Conservation (phyloP, 2,797 vertebrate species). For the Semaprochilodus insignis region DNA sequence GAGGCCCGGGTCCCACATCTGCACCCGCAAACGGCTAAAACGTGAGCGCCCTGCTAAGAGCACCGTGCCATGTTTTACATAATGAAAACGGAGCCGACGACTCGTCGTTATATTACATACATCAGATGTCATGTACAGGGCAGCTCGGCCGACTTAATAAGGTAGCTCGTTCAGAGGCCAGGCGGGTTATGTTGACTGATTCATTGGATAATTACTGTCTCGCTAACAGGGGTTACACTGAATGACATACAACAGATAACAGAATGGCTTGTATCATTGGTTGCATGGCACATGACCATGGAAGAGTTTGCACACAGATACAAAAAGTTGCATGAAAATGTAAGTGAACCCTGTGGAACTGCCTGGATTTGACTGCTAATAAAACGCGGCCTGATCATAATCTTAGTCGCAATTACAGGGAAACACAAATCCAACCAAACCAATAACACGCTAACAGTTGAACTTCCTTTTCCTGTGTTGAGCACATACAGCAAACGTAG, state of each 20-base stretch:
- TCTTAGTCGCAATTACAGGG: too few species aligned
- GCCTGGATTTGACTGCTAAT: too few species aligned
- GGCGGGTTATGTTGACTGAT: background rate
- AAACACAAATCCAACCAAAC: too few species aligned
- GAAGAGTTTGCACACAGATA: background rate
- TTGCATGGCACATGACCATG: background rate
- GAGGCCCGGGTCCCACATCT: background rate
- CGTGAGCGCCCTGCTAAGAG: constrained; percentile 15
- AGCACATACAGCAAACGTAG: too few species aligned
- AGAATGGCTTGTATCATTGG: background rate
- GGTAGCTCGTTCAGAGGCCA: background rate
- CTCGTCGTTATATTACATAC: background rate
- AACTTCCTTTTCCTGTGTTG: too few species aligned
- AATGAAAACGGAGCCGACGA: background rate
- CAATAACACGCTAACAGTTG: too few species aligned
- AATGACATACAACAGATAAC: background rate
- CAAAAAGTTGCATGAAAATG: too few species aligned
- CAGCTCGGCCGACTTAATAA: background rate
- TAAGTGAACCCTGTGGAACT: too few species aligned
- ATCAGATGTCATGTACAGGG: background rate
- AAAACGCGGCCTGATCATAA: too few species aligned
- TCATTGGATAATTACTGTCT: constrained; percentile 8
- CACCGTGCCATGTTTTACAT: background rate
- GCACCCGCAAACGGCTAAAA: background rate
- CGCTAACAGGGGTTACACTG: background rate